phyloP scores from a whole-genome alignment of 2,888 invertebrate species.

The Rhagonycha fulva region DNA sequence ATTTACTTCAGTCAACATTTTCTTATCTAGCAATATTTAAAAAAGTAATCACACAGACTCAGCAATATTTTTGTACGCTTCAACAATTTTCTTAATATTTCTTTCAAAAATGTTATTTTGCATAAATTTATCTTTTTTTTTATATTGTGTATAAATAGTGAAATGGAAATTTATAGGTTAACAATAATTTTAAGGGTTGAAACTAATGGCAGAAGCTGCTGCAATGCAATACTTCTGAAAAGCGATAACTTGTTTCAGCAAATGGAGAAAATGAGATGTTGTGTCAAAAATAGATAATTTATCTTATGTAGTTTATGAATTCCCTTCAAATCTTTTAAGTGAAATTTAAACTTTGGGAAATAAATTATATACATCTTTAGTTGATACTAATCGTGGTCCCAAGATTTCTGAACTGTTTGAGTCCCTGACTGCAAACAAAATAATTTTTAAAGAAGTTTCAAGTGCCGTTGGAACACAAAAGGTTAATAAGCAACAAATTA shows the following conservation, averaged over 20 bases:
- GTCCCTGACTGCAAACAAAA: too few species aligned
- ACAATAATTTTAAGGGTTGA: slow-evolving; percentile 2
- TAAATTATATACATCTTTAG: not conserved
- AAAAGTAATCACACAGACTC: not conserved
- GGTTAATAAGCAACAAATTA: not conserved
- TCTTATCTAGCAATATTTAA: not conserved
- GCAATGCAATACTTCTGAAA: slow-evolving; percentile 5
- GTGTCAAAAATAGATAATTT: slow-evolving; percentile 8
- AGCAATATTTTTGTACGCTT: not conserved
- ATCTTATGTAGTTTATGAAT: slow-evolving; percentile 6
- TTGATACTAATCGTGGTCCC: not conserved
- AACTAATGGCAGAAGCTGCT: not conserved
- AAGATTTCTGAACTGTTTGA: not conserved
- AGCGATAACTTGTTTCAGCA: slow-evolving; percentile 10
- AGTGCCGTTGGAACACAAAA: too few species aligned
- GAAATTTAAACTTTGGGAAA: not conserved
- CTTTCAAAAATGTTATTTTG: not conserved
- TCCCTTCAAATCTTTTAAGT: too few species aligned
- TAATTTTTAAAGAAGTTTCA: too few species aligned
- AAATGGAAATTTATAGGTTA: not conserved
- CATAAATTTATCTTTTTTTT: not conserved
- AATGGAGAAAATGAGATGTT: slow-evolving; percentile 9
- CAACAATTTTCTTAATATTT: not conserved
- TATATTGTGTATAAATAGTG: not conserved
- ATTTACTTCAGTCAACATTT: not conserved